Percentiles rank a stretch among this genome's conserved stretches.
phyloP scores from a whole-genome alignment of 2,113 vertebrate species.

The Hippocampus guttulatus region DNA sequence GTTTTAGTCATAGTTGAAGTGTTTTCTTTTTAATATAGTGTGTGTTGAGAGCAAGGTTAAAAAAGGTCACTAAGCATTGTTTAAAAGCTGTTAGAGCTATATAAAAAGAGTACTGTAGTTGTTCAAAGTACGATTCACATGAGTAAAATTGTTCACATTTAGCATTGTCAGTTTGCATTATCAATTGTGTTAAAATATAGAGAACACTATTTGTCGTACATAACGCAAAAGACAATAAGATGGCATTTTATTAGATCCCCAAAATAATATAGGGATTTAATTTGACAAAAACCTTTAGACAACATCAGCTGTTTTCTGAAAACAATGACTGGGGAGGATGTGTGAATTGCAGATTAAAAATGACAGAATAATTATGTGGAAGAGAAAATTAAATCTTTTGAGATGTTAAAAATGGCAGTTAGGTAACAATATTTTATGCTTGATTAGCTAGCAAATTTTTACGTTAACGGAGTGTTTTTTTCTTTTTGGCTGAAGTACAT shows the following conservation, averaged over 20 bases:
- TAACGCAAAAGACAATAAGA: not conserved
- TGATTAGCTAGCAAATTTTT: not conserved
- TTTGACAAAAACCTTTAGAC: constrained; percentile 2
- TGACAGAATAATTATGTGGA: not conserved
- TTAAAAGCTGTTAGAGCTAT: too few species aligned
- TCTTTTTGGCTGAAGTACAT: too few species aligned
- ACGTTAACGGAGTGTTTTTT: not conserved
- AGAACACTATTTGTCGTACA: not conserved
- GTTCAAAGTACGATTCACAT: too few species aligned
- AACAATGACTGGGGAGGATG: not conserved
- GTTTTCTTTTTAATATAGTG: too few species aligned
- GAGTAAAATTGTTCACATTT: not conserved
- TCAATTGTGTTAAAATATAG: not conserved
- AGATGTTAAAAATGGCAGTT: not conserved
- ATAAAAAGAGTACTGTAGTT: too few species aligned
- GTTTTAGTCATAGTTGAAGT: too few species aligned
- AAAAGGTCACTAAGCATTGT: too few species aligned
- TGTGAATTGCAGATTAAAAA: not conserved
- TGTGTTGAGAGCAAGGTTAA: too few species aligned
- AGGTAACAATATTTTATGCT: not conserved
- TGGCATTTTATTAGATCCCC: not conserved
- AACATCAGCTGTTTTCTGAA: constrained; percentile 6
- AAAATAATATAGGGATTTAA: constrained; percentile 10
- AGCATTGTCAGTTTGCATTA: not conserved
- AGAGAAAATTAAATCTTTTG: not conserved